phyloP scores from a whole-genome alignment of 2,113 vertebrate species.

The Toxotes chatareus region DNA sequence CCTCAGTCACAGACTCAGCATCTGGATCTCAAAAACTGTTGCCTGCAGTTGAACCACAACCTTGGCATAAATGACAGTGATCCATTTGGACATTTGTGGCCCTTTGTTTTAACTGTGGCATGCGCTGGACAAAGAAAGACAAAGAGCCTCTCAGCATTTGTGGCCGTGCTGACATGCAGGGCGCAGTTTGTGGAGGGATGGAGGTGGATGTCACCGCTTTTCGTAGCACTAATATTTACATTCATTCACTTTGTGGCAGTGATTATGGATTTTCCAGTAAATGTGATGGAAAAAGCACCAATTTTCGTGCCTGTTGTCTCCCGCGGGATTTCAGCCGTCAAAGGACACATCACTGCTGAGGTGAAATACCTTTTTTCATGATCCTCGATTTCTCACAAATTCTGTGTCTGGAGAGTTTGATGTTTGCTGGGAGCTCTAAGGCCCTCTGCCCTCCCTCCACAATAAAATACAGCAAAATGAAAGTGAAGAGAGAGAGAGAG shows the following conservation, averaged over 20 bases:
- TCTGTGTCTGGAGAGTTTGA: slow-evolving; percentile 34
- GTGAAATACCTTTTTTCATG: slow-evolving; percentile 36
- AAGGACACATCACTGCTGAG: slow-evolving; percentile 8
- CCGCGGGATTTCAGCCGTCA: slow-evolving; percentile 10
- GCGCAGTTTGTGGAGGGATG: slow-evolving; percentile 8
- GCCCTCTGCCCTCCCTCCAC: slow-evolving; percentile 1
- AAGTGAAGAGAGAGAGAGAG: not conserved
- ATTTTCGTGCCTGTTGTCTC: not conserved
- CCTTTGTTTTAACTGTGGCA: slow-evolving; percentile 18
- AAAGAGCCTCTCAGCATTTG: slow-evolving; percentile 12
- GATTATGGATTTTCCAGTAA: slow-evolving; percentile 46
- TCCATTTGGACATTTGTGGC: slow-evolving; percentile 23
- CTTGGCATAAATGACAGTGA: not conserved
- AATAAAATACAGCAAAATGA: not conserved
- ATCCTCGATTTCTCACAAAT: slow-evolving; percentile 1
- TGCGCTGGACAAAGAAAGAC: slow-evolving; percentile 26
- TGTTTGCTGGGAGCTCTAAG: slow-evolving; percentile 40
- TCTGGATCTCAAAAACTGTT: slow-evolving; percentile 19
- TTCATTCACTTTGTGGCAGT: slow-evolving; percentile 21
- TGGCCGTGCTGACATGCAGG: not conserved
- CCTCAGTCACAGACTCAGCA: not conserved
- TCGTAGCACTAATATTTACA: slow-evolving; percentile 48
- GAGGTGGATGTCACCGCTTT: slow-evolving; percentile 17
- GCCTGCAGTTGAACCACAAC: slow-evolving; percentile 25
- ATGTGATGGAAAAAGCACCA: slow-evolving; percentile 11